Evolutionary conservation across 2,888 invertebrate genomes (phyloP), one percentile per base, ranked within the genome.

Genomic region (Darwinula stevensoni): DNA sequence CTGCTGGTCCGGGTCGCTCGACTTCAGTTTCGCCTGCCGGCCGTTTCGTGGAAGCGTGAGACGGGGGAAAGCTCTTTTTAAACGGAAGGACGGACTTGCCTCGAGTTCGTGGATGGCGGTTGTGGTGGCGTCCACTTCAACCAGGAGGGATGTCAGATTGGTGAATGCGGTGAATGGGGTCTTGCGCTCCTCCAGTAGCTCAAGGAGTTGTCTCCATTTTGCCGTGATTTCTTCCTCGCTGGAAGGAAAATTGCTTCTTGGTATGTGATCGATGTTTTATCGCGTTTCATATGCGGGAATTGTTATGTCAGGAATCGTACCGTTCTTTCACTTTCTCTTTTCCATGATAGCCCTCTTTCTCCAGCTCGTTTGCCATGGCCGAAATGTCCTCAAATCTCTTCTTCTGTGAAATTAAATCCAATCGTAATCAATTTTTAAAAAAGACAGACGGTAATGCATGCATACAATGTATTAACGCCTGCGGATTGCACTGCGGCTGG

Each of bases 371-470:
- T 2, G 82, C 78, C 80, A 97, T 84, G 33, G 73, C 71, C 0
- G 75, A 75, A 29, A 97, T 59, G 51, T 86, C 80, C 42, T 78
- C 73, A 49, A 94, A 88, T 6, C 94, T 65, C 48, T 91, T 88
- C 45, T 82, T 78, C 59, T 62, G 47, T 33, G n/a, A 29, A 31
- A 29, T 31, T 13, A 11, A 32, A 9, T 30, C n/a, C n/a, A n/a
- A n/a, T n/a, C n/a, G 15, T 27, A 26, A 14, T 12, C 12, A 31
- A 29, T 31, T 11, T 28, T 27, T 6, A 14, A 13, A 12, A 15
- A 14, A 14, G n/a, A 4, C 11, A 4, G 13, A 28, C 16, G 29
- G n/a, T 29, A 16, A 11, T 27, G 29, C 3, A 16, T 14, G 16
- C 14, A 14, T 9, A 30, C 6, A 11, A 9, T 32, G 37, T 30